These are phyloP conservation scores for Pelodytes ibericus DNA, from an alignment of 2,797 vertebrate genomes.

Conservation along the genomic window DNA sequence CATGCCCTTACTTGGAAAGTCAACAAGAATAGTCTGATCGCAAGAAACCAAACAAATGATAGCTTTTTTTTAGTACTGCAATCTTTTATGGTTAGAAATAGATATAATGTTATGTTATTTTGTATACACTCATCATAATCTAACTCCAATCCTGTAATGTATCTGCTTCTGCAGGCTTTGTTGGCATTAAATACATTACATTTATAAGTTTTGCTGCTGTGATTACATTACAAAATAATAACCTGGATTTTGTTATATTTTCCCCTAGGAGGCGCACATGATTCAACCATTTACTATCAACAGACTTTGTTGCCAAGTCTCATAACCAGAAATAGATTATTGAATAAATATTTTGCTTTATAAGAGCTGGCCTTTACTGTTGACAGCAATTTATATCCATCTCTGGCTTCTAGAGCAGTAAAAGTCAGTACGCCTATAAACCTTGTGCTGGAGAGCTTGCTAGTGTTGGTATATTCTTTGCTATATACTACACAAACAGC, in stretches of 20 bases:
- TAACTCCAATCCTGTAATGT: slow-evolving; percentile 28
- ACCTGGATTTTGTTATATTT: slow-evolving; percentile 51
- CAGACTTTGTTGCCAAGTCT: slow-evolving; percentile 64
- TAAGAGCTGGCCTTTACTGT: slow-evolving; percentile 73
- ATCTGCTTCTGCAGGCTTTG: slow-evolving; percentile 23
- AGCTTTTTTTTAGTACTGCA: slow-evolving; percentile 32
- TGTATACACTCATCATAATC: slow-evolving; percentile 22
- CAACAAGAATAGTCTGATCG: slow-evolving; percentile 17
- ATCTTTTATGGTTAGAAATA: slow-evolving; percentile 18
- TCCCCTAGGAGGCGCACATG: slow-evolving; percentile 71
- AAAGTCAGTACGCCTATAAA: slow-evolving; percentile 70
- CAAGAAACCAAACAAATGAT: slow-evolving; percentile 23
- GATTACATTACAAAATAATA: not conserved
- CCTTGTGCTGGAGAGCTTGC: slow-evolving; percentile 67
- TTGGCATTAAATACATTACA: slow-evolving; percentile 41
- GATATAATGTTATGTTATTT: slow-evolving; percentile 14
- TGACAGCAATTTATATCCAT: slow-evolving; percentile 72
- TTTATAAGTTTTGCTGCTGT: slow-evolving; percentile 22
- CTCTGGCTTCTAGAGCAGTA: slow-evolving; percentile 68
- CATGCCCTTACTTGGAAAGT: too few relatives aligned
- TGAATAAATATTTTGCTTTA: slow-evolving; percentile 73
- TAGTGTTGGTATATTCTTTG: slow-evolving; percentile 58
- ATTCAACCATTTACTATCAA: slow-evolving; percentile 59
- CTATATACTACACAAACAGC: slow-evolving; percentile 66
- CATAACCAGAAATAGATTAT: slow-evolving; percentile 71